Base-by-base conservation (phyloP, 2,888 invertebrate species). In the Cheilosia soror region DNA sequence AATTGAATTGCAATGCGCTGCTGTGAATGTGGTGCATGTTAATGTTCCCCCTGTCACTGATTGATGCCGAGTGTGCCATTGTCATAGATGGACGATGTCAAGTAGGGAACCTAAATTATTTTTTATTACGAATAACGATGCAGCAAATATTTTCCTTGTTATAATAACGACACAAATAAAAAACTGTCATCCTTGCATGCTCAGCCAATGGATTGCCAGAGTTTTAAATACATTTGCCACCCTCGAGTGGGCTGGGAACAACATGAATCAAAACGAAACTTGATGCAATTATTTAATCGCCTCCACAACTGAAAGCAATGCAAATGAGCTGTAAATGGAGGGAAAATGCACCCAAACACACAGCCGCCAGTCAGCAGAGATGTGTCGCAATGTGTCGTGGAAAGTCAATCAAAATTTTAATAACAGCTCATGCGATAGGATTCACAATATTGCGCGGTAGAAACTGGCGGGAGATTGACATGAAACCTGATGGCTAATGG, bases 321-420 rank as follows among this genome's bases (percentile, higher is more conserved):
- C 79, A 84, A 84, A 84, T 84, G 53, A 66, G 69, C 53, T 57
- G 31, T 5, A 25, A 55, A 15, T 37, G 37, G 51, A 49, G 62
- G 55, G 9, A 31, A 57, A 42, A 60, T 15, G 15, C 60, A 27
- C 47, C 58, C 47, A 77, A 31, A 49, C 42, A 60, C 49, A 20
- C 40, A 37, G 13, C 13, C 49, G 13, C n/a, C 55, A 27, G 7
- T 5, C 63, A 49, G 57, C 25, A n/a, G 6, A n/a, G 6, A n/a
- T n/a, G 27, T 73, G 58, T 75, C 73, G 69, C 63, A 79, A 68
- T 44, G 73, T 69, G 29, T 53, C 69, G 58, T 73, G 73, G 73
- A 75, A 84, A 84, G 79, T 79, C 83, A 84, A 84, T 84, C 79
- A 79, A 78, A 55, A 84, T 44, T 53, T 63, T 79, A 71, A 68